Evolutionary conservation across 2,888 invertebrate species (phyloP).

Genomic region (Nomada flava): DNA sequence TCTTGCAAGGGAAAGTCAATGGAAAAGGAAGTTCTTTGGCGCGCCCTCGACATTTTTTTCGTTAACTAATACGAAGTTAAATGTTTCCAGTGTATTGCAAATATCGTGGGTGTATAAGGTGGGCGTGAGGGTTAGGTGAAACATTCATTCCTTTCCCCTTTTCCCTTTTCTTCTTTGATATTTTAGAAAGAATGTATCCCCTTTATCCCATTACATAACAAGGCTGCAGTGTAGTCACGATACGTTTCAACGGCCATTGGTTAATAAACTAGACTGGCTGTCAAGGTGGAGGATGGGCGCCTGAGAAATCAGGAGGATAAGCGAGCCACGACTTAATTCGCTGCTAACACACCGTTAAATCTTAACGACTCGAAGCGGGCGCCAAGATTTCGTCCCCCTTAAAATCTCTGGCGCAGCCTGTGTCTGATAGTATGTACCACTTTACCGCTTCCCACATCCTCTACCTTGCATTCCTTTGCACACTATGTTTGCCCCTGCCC

Average conservation of each 20-base stretch:
- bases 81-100: too few relatives aligned
- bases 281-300: background rate
- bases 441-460: slow-evolving; percentile 7
- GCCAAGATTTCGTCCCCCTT: slow-evolving; percentile 57
- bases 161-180: slow-evolving; percentile 26
- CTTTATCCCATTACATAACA: slow-evolving; percentile 20
- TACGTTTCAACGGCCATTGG: background rate
- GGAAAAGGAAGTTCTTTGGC: too few relatives aligned
- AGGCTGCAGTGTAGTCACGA: slow-evolving; percentile 5
- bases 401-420: slow-evolving; percentile 14
- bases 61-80: too few relatives aligned
- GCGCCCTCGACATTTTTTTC: too few relatives aligned
- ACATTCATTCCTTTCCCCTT: background rate
- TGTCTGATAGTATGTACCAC: slow-evolving; percentile 9
- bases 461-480: slow-evolving; percentile 5
- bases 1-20: slow-evolving; percentile 8
- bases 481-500: background rate
- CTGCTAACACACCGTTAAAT: slow-evolving; percentile 62
- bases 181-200: background rate
- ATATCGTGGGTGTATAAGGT: too few relatives aligned
- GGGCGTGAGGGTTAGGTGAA: too few relatives aligned
- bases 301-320: slow-evolving; percentile 49
- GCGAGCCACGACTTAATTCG: slow-evolving; percentile 55
- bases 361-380: slow-evolving; percentile 55
- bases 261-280: slow-evolving; percentile 20